A percentile compares a stretch with the other conserved stretches of the same genome.
phyloP scores from a whole-genome alignment of 2,113 vertebrate genomes.

The Martes martes region DNA sequence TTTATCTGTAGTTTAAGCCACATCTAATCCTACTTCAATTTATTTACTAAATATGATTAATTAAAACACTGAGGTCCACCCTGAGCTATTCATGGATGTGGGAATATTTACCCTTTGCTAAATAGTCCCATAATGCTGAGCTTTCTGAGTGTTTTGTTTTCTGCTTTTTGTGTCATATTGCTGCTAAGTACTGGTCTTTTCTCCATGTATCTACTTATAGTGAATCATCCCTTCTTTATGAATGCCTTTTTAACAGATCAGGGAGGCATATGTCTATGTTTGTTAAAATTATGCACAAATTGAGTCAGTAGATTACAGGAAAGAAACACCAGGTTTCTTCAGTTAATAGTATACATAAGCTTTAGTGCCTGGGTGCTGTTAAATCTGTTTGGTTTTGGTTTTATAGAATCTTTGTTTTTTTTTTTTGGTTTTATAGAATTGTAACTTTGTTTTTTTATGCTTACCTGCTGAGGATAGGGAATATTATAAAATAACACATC shows the following conservation, averaged over 20 bases:
- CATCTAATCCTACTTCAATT: neutral
- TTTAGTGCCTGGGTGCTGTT: neutral
- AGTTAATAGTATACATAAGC: neutral
- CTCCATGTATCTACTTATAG: neutral
- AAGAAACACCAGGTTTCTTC: neutral
- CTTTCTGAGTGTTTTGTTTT: neutral
- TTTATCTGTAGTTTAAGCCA: neutral
- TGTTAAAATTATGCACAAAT: neutral
- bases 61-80: neutral
- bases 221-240: neutral
- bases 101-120: neutral
- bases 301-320: neutral
- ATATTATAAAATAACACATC: neutral
- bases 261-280: neutral
- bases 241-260: neutral
- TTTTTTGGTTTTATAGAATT: neutral
- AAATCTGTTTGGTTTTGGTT: neutral
- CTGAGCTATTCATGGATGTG: neutral
- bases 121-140: neutral
- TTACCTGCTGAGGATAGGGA: neutral
- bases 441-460: neutral
- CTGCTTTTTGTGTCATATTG: neutral
- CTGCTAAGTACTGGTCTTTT: neutral
- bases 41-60: neutral
- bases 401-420: neutral